Percentiles rank a stretch among this genome's conserved stretches.
Evolutionary conservation across 2,888 invertebrate genomes (phyloP).

Genomic region (Uropetala carovei): DNA sequence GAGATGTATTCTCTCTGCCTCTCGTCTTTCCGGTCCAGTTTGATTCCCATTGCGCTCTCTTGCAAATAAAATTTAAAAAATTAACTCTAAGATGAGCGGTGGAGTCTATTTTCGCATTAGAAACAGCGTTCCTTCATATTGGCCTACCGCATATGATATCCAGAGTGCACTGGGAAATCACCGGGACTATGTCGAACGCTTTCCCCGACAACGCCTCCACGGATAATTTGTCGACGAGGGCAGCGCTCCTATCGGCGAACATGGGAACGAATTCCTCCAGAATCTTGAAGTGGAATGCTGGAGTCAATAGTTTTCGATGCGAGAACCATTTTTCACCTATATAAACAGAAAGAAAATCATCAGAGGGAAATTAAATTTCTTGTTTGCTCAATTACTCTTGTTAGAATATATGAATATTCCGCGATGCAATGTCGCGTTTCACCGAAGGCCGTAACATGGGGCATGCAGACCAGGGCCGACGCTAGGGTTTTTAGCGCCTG

Average conservation of each 20-base stretch:
- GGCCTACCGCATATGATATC: conserved; percentile 68
- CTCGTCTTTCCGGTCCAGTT: conserved; percentile 41
- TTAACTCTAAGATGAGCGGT: not conserved
- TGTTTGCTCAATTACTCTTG: not conserved
- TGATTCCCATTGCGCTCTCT: conserved; percentile 57
- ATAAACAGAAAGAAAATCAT: not conserved
- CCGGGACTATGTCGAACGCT: conserved; percentile 64
- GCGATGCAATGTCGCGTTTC: too few relatives aligned
- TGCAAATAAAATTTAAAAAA: not conserved
- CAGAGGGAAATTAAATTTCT: not conserved
- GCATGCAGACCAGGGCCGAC: too few relatives aligned
- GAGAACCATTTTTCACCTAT: conserved; percentile 75
- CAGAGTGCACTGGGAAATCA: conserved; percentile 67
- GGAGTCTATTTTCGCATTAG: not conserved
- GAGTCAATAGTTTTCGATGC: conserved; percentile 75
- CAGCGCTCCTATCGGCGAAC: conserved; percentile 73
- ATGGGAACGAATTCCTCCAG: conserved; percentile 73
- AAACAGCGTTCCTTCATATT: not conserved
- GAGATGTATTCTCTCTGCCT: conserved; percentile 12
- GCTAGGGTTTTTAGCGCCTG: too few relatives aligned
- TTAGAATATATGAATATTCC: too few relatives aligned
- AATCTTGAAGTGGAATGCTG: conserved; percentile 76
- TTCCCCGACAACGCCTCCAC: conserved; percentile 69
- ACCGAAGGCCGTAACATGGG: too few relatives aligned
- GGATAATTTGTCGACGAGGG: conserved; percentile 72